phyloP scores from a whole-genome alignment of 2,797 vertebrate genomes.

The Acanthopagrus latus region DNA sequence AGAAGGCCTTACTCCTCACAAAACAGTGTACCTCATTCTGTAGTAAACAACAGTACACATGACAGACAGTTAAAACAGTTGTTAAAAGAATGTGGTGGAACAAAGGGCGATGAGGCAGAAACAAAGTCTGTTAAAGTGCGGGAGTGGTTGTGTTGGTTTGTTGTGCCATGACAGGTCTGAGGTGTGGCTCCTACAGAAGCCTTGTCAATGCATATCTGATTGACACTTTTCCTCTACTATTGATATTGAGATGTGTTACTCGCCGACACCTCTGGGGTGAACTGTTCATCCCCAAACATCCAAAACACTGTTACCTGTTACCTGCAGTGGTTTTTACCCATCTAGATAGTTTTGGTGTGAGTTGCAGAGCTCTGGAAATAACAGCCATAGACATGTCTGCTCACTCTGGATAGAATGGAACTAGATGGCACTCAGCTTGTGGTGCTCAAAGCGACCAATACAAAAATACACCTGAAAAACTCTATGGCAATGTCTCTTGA shows the following conservation, averaged over 20 bases:
- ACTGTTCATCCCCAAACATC: too few species aligned
- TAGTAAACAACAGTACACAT: neutral
- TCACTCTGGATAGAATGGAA: too few species aligned
- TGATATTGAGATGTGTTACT: neutral
- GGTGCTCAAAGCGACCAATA: too few species aligned
- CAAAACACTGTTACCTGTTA: neutral
- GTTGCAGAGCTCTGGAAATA: too few species aligned
- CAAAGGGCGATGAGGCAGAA: slow-evolving; percentile 24
- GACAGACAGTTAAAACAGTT: neutral
- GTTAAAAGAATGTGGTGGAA: slow-evolving; percentile 17
- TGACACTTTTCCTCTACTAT: neutral
- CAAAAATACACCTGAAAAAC: too few species aligned
- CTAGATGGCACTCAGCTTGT: too few species aligned
- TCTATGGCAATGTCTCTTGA: too few species aligned
- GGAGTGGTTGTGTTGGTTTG: slow-evolving; percentile 13
- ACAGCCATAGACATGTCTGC: too few species aligned
- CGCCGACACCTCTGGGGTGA: too few species aligned
- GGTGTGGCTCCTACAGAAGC: slow-evolving; percentile 35
- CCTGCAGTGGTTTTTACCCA: too few species aligned
- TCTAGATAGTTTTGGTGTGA: too few species aligned
- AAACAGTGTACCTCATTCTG: neutral
- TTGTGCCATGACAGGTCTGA: slow-evolving; percentile 23
- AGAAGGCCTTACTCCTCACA: neutral
- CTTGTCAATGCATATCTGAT: neutral
- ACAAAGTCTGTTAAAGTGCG: slow-evolving; percentile 34